Evolutionary conservation across 1,140 invertebrate species (phyloP).

Genomic region (Ridgeia piscesae): DNA sequence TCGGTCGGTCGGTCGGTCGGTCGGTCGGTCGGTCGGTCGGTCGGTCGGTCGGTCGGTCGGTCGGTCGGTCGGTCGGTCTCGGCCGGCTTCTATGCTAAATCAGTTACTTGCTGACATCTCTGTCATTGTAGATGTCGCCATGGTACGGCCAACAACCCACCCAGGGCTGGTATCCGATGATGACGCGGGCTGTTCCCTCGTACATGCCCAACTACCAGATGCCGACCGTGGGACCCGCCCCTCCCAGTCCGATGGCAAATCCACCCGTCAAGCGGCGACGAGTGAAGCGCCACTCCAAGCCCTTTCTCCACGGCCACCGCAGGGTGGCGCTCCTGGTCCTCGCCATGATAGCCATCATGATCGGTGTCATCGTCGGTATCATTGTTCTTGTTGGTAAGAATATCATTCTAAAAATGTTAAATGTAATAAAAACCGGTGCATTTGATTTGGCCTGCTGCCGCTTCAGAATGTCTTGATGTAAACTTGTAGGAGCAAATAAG

Average conservation of each 20-base stretch:
- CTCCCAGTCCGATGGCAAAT: not conserved
- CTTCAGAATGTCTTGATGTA: too few relatives aligned
- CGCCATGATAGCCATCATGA: too few relatives aligned
- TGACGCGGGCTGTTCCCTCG: not conserved
- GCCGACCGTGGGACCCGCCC: not conserved
- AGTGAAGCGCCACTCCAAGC: not conserved
- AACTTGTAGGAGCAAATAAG: too few relatives aligned
- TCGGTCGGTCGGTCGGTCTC: not conserved
- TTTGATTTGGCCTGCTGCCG: too few relatives aligned
- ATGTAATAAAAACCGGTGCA: too few relatives aligned
- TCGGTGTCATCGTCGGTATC: too few relatives aligned
- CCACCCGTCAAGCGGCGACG: not conserved
- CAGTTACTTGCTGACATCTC: not conserved
- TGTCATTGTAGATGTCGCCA: not conserved
- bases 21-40: too few relatives aligned
- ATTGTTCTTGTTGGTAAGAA: too few relatives aligned
- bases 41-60: too few relatives aligned
- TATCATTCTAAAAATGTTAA: too few relatives aligned
- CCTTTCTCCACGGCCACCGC: not conserved
- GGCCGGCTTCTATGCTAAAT: not conserved
- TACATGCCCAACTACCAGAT: not conserved
- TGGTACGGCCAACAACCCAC: not conserved
- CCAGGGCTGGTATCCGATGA: not conserved
- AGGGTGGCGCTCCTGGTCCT: too few relatives aligned
- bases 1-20: too few relatives aligned